Percentiles rank a stretch among this genome's conserved stretches.
Conservation (phyloP, 2,888 invertebrate species). For the Drosophila borealis region DNA sequence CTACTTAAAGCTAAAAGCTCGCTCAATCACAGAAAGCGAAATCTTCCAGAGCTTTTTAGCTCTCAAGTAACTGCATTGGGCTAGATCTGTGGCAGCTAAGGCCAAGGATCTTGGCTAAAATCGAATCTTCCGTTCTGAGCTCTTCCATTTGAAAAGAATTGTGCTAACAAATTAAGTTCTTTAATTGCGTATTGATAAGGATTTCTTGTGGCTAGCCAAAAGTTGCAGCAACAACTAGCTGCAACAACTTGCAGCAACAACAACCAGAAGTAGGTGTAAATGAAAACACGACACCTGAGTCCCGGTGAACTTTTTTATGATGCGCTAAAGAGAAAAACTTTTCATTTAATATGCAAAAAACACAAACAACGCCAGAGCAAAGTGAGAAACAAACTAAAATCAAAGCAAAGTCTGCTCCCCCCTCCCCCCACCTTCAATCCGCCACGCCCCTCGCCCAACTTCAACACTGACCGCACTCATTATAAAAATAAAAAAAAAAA, state of each 20-base stretch:
- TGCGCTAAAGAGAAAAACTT: conserved; percentile 65
- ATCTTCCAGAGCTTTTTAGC: too few relatives aligned
- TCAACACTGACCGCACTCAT: conserved; percentile 21
- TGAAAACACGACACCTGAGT: conserved; percentile 77
- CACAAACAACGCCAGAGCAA: conserved; percentile 8
- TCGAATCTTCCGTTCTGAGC: too few relatives aligned
- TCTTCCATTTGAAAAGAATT: too few relatives aligned
- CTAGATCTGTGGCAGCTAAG: too few relatives aligned
- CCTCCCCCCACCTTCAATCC: rapidly evolving
- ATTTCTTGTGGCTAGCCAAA: conserved; percentile 9
- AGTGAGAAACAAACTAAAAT: conserved; percentile 4
- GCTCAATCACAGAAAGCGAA: too few relatives aligned
- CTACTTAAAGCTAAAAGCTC: too few relatives aligned
- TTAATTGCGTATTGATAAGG: conserved; percentile 7
- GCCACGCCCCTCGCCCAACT: too few relatives aligned
- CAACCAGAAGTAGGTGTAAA: conserved; percentile 61
- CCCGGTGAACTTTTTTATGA: conserved; percentile 63
- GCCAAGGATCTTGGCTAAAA: too few relatives aligned
- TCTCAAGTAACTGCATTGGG: too few relatives aligned
- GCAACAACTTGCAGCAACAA: too few relatives aligned
- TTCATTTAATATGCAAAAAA: conserved; percentile 56
- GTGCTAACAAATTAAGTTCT: too few relatives aligned
- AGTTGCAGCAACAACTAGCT: neutral
- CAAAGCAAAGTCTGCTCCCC: neutral
- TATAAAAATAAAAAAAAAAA: neutral